Base-by-base conservation (phyloP, 2,888 invertebrate genomes). In the Sinelater perroti region DNA sequence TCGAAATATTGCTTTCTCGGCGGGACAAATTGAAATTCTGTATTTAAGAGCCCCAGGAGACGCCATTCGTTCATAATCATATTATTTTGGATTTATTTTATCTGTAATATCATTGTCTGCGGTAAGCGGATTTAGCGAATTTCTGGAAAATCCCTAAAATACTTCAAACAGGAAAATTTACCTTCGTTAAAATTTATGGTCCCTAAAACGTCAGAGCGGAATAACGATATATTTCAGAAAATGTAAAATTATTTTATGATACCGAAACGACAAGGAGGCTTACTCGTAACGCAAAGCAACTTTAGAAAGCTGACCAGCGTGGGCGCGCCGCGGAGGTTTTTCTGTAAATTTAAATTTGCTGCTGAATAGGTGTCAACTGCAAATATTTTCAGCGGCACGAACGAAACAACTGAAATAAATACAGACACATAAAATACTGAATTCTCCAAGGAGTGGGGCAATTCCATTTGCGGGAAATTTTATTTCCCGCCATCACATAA, bases 51-150 rank as follows among this genome's bases (percentile, higher is more conserved):
- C 45, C 31, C 40, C 24, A n/a, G 16, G 24, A 24, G 40, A 8
- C 13, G 40, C 13, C 21, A 14, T 40, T 21, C 24, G n/a, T 20
- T 40, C 8, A 40, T 26, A 40, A 40, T 40, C 40, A 40, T 40
- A 40, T 40, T 40, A 40, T 40, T 40, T 13, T 24, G 40, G 40
- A 40, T 40, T 40, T 40, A 40, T 40, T 24, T 40, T 40, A 40
- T 40, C 40, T 16, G 35, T 24, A 24, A 24, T 40, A 26, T 40
- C 40, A 14, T 24, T 40, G 40, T 40, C 40, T 40, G 24, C 40
- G 21, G n/a, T 40, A 24, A 13, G 40, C 10, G 24, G 40, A 24
- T 40, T 40, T 40, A 24, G 14, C 2, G 24, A 24, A 40, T 40
- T 40, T 24, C n/a, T 40, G 40, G 21, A 24, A 40, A 40, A 40